These are phyloP conservation scores for Torymus aiolomorphi DNA, from an alignment of 2,888 invertebrate genomes.

Conservation along the genomic window DNA sequence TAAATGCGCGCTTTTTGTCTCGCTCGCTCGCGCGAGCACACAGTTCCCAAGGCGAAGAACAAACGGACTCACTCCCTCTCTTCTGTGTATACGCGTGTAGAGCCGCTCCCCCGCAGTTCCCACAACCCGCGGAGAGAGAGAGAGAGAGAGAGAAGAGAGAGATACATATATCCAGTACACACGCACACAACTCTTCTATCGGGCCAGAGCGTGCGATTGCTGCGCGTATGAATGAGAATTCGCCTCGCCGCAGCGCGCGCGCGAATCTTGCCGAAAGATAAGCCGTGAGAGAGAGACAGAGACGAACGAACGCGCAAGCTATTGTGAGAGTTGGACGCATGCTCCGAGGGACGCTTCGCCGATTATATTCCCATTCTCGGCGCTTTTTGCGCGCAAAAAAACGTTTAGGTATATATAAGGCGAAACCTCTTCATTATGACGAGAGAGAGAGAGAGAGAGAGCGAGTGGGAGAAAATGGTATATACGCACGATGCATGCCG, in stretches of 20 bases:
- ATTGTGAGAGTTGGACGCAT: not conserved
- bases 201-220: slow-evolving; percentile 1
- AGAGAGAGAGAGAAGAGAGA: no score
- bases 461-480: no score
- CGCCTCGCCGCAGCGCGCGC: slow-evolving; percentile 52
- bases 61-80: slow-evolving; percentile 63
- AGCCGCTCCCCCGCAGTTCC: slow-evolving; percentile 50
- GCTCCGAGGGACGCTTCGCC: not conserved
- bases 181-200: slow-evolving; percentile 49
- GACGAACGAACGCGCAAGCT: slow-evolving; percentile 5
- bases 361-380: slow-evolving; percentile 1
- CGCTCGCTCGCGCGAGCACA: slow-evolving; percentile 57
- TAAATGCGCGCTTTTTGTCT: slow-evolving; percentile 68
- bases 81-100: slow-evolving; percentile 30
- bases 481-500: no score
- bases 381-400: slow-evolving; percentile 19
- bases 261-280: slow-evolving; percentile 73
- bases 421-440: slow-evolving; percentile 21
- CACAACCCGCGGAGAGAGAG: slow-evolving; percentile 43
- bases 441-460: not conserved
- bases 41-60: slow-evolving; percentile 72
- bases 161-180: no score
- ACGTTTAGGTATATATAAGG: not conserved
- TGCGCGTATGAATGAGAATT: slow-evolving; percentile 62
- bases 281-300: slow-evolving; percentile 61